Evolutionary conservation across 2,888 invertebrate species (phyloP).

Genomic region (Litoditis marina): DNA sequence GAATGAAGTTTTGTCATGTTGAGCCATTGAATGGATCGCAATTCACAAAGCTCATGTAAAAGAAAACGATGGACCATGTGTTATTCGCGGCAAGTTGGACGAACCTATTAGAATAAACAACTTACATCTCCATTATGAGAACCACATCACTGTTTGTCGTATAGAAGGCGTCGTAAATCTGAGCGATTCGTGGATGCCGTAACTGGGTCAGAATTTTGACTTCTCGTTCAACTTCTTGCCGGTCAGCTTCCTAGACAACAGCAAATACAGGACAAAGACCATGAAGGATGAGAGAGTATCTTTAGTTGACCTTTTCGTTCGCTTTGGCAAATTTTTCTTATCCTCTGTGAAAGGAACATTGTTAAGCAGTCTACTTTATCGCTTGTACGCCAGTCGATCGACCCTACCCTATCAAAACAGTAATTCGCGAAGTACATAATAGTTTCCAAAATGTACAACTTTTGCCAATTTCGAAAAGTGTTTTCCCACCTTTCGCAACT

Average conservation of each 20-base stretch:
- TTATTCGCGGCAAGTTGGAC: too few relatives aligned
- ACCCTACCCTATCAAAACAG: neutral
- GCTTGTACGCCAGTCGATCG: too few relatives aligned
- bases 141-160: constrained; percentile 80
- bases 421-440: neutral
- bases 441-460: constrained; percentile 3
- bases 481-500: constrained; percentile 32
- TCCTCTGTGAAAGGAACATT: too few relatives aligned
- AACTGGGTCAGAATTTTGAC: constrained; percentile 92
- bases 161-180: constrained; percentile 95
- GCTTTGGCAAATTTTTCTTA: too few relatives aligned
- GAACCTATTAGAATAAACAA: too few relatives aligned
- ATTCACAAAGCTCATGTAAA: too few relatives aligned
- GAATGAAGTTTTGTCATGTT: too few relatives aligned
- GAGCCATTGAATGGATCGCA: too few relatives aligned
- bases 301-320: too few relatives aligned
- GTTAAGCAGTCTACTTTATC: too few relatives aligned
- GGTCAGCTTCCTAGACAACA: constrained; percentile 47
- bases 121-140: constrained; percentile 95
- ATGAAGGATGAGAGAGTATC: too few relatives aligned
- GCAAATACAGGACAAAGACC: neutral
- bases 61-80: too few relatives aligned
- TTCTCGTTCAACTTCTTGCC: constrained; percentile 56
- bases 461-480: constrained; percentile 67
- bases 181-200: constrained; percentile 90